Base-by-base conservation (phyloP, 2,888 invertebrate genomes). In the Drosophila heteroneura region DNA sequence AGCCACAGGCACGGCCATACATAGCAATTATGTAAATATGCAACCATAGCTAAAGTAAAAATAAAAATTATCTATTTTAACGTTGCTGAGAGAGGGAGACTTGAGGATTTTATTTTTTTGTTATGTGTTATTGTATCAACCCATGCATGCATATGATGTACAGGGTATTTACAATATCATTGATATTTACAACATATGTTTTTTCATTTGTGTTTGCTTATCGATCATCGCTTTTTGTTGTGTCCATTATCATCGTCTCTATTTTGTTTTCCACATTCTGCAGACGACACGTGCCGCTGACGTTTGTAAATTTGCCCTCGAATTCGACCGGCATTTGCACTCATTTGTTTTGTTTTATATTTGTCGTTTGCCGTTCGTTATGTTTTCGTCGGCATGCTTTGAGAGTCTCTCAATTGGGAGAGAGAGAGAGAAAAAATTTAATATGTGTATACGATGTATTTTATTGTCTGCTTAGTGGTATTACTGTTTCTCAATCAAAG, bases 231-330 rank as follows among this genome's bases (percentile, higher is more conserved):
- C 30, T 19, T 51, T 76, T 65, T 73, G 65, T 81, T 69, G 41
- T 76, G 72, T 39, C 54, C 28, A 35, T 54, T 54, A n/a, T 59
- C 37, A 22, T 14, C 32, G 65, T 2, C 37, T 72, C 30, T 79
- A 33, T 80, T 78, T 70, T 77, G 80, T 60, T 72, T 64, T 26
- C 10, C 14, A 28, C 58, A 54, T 65, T 53, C 39, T 19, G 1
- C 19, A 1, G 7, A 30, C 47, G 33, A 10, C 65, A 53, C 75
- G 75, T 59, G 64, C 49, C 2, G 37, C 16, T 35, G 28, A 63
- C 47, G 10, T 30, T 39, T 47, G 33, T 39, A 5, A 28, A 30
- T 9, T 35, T 12, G 3, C 2, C 39, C 53, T 26, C 39, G 30
- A 16, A 47, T 47, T 2, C 26, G 16, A 2, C 47, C 47, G 26